A percentile compares a stretch with the other conserved stretches of the same genome.
Evolutionary conservation across 2,888 invertebrate genomes (phyloP).

Genomic region (Quadroppia sp.): DNA sequence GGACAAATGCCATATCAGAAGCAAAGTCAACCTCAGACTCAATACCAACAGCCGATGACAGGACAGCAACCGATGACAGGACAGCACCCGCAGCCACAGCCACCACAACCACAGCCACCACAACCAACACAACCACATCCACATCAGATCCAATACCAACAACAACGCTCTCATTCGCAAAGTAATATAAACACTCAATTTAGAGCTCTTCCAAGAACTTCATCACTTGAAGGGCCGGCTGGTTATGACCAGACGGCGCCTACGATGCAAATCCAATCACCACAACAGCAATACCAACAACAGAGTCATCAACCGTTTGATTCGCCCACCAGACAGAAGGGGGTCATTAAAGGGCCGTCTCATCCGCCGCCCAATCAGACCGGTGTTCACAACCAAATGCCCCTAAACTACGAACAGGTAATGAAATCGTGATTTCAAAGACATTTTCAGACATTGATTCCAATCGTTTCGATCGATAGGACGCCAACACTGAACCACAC

Average conservation of each 20-base stretch:
- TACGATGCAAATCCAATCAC: constrained; percentile 15
- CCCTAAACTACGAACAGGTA: constrained; percentile 8
- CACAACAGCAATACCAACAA: constrained; percentile 30
- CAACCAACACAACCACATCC: constrained; percentile 40
- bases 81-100: constrained; percentile 53
- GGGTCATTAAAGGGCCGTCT: neutral
- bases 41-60: constrained; percentile 36
- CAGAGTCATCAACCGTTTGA: constrained; percentile 23
- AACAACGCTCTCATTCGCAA: constrained; percentile 22
- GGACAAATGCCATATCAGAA: constrained; percentile 36
- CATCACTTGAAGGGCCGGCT: constrained; percentile 31
- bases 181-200: constrained; percentile 23
- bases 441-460: no score
- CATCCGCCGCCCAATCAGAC: constrained; percentile 19
- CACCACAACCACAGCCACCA: constrained; percentile 42
- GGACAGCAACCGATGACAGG: no score
- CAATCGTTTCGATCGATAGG: constrained; percentile 1
- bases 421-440: neutral
- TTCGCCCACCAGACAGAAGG: neutral
- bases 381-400: constrained; percentile 21
- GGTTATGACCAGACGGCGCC: constrained; percentile 31
- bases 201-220: constrained; percentile 23
- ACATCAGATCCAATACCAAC: constrained; percentile 8
- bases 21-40: constrained; percentile 43
- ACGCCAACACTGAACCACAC: neutral